Percentiles rank a stretch among this genome's conserved stretches.
Evolutionary conservation across 2,797 vertebrate species (phyloP).

Genomic region (Lophius americanus): DNA sequence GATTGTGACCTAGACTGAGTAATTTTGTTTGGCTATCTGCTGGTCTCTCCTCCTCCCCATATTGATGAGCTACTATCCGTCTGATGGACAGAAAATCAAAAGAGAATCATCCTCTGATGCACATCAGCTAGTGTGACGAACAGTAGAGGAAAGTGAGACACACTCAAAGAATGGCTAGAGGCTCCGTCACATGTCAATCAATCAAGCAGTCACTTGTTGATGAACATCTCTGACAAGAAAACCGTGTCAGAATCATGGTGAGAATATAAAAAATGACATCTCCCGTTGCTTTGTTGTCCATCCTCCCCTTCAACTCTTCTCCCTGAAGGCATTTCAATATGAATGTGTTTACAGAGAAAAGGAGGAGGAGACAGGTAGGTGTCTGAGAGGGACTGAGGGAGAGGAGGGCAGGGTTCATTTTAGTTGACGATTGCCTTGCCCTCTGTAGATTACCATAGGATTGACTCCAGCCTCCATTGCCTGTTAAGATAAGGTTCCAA

Average conservation of each 20-base stretch:
- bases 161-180: slow-evolving; percentile 23
- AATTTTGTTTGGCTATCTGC: slow-evolving; percentile 22
- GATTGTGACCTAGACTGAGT: slow-evolving; percentile 20
- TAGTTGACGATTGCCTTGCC: slow-evolving; percentile 72
- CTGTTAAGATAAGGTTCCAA: slow-evolving; percentile 51
- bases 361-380: not conserved
- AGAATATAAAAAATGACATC: not conserved
- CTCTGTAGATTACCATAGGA: slow-evolving; percentile 68
- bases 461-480: slow-evolving; percentile 65
- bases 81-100: slow-evolving; percentile 53
- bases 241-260: slow-evolving; percentile 5
- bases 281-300: slow-evolving; percentile 19
- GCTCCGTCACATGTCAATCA: slow-evolving; percentile 48
- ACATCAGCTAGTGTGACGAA: slow-evolving; percentile 63
- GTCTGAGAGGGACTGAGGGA: slow-evolving; percentile 6
- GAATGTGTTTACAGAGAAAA: slow-evolving; percentile 59
- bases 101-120: slow-evolving; percentile 57
- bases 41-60: slow-evolving; percentile 26
- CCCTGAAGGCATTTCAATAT: slow-evolving; percentile 44
- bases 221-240: slow-evolving; percentile 34
- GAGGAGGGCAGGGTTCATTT: slow-evolving; percentile 65
- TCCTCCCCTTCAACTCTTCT: slow-evolving; percentile 13
- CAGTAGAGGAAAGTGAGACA: slow-evolving; percentile 23
- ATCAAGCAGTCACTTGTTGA: slow-evolving; percentile 28
- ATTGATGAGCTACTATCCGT: slow-evolving; percentile 46